phyloP scores from a whole-genome alignment of 2,797 vertebrate genomes.

The Ctenopoma multispine region DNA sequence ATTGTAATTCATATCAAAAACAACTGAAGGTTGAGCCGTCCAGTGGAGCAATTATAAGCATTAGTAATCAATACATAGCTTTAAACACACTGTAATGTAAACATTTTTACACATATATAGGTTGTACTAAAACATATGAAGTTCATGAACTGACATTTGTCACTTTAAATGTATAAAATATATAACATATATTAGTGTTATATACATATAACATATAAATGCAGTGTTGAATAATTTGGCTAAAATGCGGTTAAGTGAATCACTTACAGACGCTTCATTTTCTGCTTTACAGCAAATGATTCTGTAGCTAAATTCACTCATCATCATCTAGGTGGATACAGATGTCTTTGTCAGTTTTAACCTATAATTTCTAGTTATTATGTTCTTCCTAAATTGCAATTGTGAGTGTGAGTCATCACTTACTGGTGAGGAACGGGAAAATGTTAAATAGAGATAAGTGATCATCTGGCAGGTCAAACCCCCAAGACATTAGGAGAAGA shows the following conservation, averaged over 20 bases:
- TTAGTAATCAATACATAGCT: neutral
- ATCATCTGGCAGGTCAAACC: slow-evolving; percentile 6
- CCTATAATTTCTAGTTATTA: slow-evolving; percentile 46
- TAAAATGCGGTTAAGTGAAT: slow-evolving; percentile 11
- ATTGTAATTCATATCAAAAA: slow-evolving; percentile 42
- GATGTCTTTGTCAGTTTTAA: slow-evolving; percentile 34
- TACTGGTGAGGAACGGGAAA: slow-evolving; percentile 33
- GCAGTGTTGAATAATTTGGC: neutral
- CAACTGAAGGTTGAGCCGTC: slow-evolving; percentile 19
- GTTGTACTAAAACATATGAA: neutral
- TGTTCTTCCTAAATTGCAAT: slow-evolving; percentile 44
- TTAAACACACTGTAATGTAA: neutral
- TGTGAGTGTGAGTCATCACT: slow-evolving; percentile 52
- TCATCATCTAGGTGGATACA: slow-evolving; percentile 33
- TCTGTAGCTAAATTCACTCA: slow-evolving; percentile 30
- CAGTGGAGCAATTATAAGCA: slow-evolving; percentile 9
- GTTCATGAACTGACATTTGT: neutral
- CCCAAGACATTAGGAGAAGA: slow-evolving; percentile 1
- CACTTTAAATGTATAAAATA: neutral
- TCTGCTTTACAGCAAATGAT: neutral
- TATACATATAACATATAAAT: too few species aligned
- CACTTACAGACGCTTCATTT: neutral
- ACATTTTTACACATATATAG: neutral
- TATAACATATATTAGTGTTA: too few species aligned
- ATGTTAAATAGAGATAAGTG: slow-evolving; percentile 14